Evolutionary conservation across 1,140 invertebrate species (phyloP).

Genomic region (Mesaphorura yosii): DNA sequence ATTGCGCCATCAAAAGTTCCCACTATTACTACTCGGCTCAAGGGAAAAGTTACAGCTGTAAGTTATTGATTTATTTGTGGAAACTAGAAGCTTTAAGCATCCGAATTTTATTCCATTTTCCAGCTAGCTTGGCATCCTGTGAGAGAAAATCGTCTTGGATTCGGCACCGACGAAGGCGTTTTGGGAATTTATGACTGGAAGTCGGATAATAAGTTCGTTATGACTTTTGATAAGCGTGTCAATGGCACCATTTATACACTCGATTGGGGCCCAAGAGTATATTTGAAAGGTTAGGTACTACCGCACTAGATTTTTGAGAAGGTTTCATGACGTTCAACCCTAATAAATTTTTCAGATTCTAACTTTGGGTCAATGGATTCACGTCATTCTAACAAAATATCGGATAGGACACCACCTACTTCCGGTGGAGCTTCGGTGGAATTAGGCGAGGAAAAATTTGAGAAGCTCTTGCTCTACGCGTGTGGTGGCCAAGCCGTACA

Average conservation of each 20-base stretch:
- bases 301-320: neutral
- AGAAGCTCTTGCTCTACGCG: slow-evolving; percentile 9
- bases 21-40: slow-evolving; percentile 9
- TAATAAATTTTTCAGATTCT: too few species aligned
- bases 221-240: slow-evolving; percentile 14
- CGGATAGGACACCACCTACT: too few species aligned
- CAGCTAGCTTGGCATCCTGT: slow-evolving; percentile 27
- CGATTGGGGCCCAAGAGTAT: slow-evolving; percentile 22
- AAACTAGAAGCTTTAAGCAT: neutral
- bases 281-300: neutral
- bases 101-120: neutral
- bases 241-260: slow-evolving; percentile 25
- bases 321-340: neutral
- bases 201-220: slow-evolving; percentile 8
- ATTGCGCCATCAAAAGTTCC: slow-evolving; percentile 1
- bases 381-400: too few species aligned
- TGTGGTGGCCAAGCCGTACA: slow-evolving; percentile 17
- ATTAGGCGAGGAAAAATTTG: neutral
- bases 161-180: slow-evolving; percentile 26
- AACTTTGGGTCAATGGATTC: too few species aligned
- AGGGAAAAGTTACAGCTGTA: slow-evolving; percentile 25
- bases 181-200: slow-evolving; percentile 21
- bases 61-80: slow-evolving; percentile 10
- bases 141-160: slow-evolving; percentile 16
- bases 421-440: neutral